These are phyloP conservation scores for Heliconius cydno DNA, from an alignment of 2,888 invertebrate genomes.

Conservation along the genomic window DNA sequence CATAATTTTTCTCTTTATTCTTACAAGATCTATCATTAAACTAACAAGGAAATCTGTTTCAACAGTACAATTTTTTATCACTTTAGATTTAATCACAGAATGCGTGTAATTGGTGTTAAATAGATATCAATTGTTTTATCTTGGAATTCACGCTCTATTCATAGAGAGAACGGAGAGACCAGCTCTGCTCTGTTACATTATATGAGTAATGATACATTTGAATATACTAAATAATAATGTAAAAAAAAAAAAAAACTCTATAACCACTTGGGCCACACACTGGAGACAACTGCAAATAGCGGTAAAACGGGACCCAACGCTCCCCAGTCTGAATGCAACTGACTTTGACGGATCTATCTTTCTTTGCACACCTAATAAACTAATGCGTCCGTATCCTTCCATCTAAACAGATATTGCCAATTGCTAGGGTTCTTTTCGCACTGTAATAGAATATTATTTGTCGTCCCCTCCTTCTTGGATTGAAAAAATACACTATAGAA, in stretches of 20 bases:
- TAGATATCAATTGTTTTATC: too few relatives aligned
- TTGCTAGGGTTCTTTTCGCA: conserved; percentile 46
- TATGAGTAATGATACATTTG: too few relatives aligned
- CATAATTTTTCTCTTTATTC: too few relatives aligned
- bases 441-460: conserved; percentile 43
- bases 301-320: conserved; percentile 74
- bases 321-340: conserved; percentile 57
- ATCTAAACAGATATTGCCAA: conserved; percentile 53
- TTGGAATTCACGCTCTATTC: too few relatives aligned
- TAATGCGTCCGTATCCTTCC: conserved; percentile 65
- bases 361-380: conserved; percentile 79
- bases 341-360: conserved; percentile 78
- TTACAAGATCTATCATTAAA: too few relatives aligned
- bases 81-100: too few relatives aligned
- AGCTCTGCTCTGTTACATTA: neutral
- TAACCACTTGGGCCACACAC: conserved; percentile 48
- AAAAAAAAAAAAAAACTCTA: neutral
- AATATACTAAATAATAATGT: neutral
- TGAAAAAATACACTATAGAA: conserved; percentile 12
- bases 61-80: too few relatives aligned
- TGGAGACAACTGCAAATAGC: conserved; percentile 64
- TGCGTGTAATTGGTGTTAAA: too few relatives aligned
- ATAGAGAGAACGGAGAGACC: neutral
- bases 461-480: conserved; percentile 20
- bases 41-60: too few relatives aligned